Base-by-base conservation (phyloP, 2,888 invertebrate genomes). In the Antheraea yamamai region DNA sequence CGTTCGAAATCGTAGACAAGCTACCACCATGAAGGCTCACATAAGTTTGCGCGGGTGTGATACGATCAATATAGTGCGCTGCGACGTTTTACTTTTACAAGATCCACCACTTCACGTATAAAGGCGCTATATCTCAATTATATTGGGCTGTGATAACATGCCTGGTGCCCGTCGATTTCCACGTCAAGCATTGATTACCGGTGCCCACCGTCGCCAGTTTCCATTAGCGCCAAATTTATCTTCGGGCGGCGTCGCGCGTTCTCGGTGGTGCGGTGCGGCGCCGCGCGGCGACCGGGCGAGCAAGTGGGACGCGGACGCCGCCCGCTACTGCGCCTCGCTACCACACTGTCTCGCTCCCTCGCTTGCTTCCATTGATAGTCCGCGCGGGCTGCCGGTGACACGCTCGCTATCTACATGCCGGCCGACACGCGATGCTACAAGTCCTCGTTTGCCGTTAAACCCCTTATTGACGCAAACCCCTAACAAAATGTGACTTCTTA, bases 211-310 rank as follows among this genome's bases (percentile, higher is more conserved):
- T 85, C 87, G 88, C 88, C 89, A 88, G 91, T 91, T 91, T 89
- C 90, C 86, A 91, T 93, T 92, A 93, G 93, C 92, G 93, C 94
- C 94, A 94, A 94, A 94, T 92, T 92, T 92, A 94, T 90, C 93
- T 90, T 94, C 93, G 93, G 92, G 89, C 85, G 86, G 86, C 87
- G 89, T 92, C 93, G 94, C 88, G 85, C 81, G 82, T 82, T 77
- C 82, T 91, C 92, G 92, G 89, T 83, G 81, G 79, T 20, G 79
- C 81, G 81, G 84, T 86, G 87, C 87, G 86, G 85, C 85, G 85
- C 82, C 88, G 87, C 89, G 88, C 86, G 81, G 79, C 79, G 81
- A 81, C 79, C 81, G 85, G 87, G 87, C 87, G 86, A 85, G 88
- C 85, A 88, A 86, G 86, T 83, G 88, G 87, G 90, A 88, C 85